A percentile compares a stretch with the other conserved stretches of the same genome.
Conservation (phyloP, 2,888 invertebrate species). For the Epirrhoe tristata region DNA sequence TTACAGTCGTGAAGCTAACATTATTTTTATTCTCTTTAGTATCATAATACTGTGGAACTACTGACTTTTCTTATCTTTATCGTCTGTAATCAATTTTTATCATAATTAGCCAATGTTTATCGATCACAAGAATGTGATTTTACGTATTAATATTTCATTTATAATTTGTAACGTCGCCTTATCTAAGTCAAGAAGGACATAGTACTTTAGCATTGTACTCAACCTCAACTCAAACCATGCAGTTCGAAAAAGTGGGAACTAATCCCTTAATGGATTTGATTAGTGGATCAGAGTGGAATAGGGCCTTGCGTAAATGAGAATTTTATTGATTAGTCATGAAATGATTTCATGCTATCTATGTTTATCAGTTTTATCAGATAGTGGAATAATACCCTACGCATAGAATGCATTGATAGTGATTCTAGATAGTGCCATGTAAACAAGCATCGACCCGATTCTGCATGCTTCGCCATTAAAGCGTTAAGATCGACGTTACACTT, state of each 20-base stretch:
- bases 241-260: too few species aligned
- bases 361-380: slow-evolving; percentile 50
- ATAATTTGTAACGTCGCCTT: too few species aligned
- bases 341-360: slow-evolving; percentile 33
- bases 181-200: background rate
- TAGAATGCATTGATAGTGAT: slow-evolving; percentile 4
- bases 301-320: background rate
- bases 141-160: background rate
- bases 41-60: background rate
- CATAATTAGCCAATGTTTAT: background rate
- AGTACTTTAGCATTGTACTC: background rate
- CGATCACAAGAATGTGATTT: background rate
- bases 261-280: too few species aligned
- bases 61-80: background rate
- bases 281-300: too few species aligned
- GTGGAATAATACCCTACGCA: slow-evolving; percentile 9
- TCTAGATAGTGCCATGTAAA: slow-evolving; percentile 44
- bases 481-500: background rate
- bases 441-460: slow-evolving; percentile 50
- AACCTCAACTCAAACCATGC: too few species aligned
- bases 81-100: background rate
- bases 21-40: background rate
- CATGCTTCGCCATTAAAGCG: slow-evolving; percentile 35
- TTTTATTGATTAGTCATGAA: slow-evolving; percentile 24
- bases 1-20: too few species aligned